These are phyloP conservation scores for Microctonus brassicae DNA, from an alignment of 2,888 invertebrate species.

Conservation along the genomic window DNA sequence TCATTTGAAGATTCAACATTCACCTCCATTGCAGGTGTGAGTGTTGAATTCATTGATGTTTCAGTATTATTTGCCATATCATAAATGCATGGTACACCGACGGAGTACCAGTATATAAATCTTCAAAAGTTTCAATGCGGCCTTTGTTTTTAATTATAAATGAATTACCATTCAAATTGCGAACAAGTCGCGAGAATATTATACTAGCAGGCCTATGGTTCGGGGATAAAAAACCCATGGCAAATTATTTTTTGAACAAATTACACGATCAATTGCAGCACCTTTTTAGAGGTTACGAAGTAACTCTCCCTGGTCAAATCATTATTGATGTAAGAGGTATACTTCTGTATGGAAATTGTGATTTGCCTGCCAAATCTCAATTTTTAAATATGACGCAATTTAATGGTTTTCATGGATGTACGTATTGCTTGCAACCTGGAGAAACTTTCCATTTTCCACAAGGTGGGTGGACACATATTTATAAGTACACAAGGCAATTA, in stretches of 20 bases:
- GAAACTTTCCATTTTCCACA: constrained; percentile 25
- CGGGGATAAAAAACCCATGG: constrained; percentile 18
- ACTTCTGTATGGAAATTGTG: constrained; percentile 33
- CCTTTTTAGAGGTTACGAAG: background rate
- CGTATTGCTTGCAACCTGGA: constrained; percentile 28
- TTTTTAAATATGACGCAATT: constrained; percentile 33
- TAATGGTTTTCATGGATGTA: constrained; percentile 34
- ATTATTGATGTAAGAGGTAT: constrained; percentile 30
- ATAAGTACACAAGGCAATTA: constrained; percentile 14
- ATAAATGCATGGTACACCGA: constrained; percentile 33
- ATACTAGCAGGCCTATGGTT: constrained; percentile 22
- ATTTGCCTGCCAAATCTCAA: constrained; percentile 38
- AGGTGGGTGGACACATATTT: constrained; percentile 32
- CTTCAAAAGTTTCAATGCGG: constrained; percentile 9
- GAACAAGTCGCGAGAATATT: constrained; percentile 6
- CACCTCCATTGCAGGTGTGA: no score
- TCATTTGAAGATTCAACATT: no score
- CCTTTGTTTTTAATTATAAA: constrained; percentile 23
- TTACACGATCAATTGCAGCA: background rate
- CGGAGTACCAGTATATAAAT: constrained; percentile 20
- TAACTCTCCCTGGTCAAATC: background rate
- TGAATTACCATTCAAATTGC: constrained; percentile 13
- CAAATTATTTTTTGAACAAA: constrained; percentile 18
- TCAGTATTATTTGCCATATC: no score
- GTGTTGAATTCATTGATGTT: no score